A percentile compares a stretch with the other conserved stretches of the same genome.
Evolutionary conservation across 2,797 vertebrate species (phyloP).

Genomic region (Semotilus atromaculatus): DNA sequence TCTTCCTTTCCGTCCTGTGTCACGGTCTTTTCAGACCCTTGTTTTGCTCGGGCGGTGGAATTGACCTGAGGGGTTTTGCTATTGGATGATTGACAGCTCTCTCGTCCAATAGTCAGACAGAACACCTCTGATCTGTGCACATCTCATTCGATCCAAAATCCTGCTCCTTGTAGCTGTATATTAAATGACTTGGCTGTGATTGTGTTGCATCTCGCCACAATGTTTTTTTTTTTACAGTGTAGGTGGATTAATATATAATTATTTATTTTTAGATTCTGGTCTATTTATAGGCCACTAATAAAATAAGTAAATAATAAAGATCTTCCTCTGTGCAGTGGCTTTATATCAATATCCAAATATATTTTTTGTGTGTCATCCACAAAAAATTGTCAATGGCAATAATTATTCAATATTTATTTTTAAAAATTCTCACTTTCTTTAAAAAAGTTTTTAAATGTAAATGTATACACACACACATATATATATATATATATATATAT

Average conservation of each 20-base stretch:
- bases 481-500: no score
- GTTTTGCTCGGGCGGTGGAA: slow-evolving; percentile 72
- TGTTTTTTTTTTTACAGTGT: background rate
- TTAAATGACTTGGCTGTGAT: slow-evolving; percentile 4
- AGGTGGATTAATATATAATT: background rate
- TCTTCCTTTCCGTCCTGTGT: slow-evolving; percentile 81
- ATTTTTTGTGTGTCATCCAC: background rate
- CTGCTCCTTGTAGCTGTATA: background rate
- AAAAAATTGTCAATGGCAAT: background rate
- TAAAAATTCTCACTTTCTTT: no score
- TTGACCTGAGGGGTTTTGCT: slow-evolving; percentile 66
- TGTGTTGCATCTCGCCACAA: background rate
- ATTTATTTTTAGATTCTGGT: background rate
- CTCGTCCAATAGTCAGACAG: slow-evolving; percentile 66
- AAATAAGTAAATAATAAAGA: background rate
- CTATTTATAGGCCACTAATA: background rate
- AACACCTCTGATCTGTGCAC: background rate
- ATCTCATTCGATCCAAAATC: background rate
- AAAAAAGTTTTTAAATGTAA: no score
- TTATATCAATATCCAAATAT: background rate
- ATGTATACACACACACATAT: no score
- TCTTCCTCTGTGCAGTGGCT: background rate
- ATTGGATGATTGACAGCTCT: slow-evolving; percentile 69
- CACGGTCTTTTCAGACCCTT: slow-evolving; percentile 68
- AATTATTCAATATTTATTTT: no score